phyloP scores from a whole-genome alignment of 2,797 vertebrate genomes.

The Sebastes matsubarae region DNA sequence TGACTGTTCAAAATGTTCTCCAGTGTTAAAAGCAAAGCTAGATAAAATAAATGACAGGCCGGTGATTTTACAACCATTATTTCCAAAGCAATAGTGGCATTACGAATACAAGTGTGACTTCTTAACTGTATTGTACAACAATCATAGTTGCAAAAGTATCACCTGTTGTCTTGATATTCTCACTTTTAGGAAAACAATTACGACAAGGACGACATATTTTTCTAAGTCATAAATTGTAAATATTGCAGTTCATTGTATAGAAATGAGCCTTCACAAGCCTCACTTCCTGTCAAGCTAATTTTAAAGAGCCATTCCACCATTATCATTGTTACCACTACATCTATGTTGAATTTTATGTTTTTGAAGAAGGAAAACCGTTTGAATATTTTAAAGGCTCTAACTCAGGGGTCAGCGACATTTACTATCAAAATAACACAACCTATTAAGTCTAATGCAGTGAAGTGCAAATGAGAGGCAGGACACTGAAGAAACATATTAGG shows the following conservation, averaged over 20 bases:
- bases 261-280: neutral
- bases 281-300: neutral
- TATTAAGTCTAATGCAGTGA: too few species aligned
- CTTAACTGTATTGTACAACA: neutral
- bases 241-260: neutral
- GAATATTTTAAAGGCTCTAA: neutral
- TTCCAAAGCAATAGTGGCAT: neutral
- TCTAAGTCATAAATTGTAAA: neutral
- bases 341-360: neutral
- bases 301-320: neutral
- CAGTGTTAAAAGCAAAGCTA: neutral
- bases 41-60: neutral
- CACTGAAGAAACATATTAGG: too few species aligned
- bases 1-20: neutral
- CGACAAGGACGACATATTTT: neutral
- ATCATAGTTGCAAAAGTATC: neutral
- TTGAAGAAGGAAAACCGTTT: neutral
- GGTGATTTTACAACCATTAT: neutral
- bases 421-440: too few species aligned
- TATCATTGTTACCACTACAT: neutral
- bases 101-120: neutral
- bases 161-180: neutral
- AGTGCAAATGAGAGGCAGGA: too few species aligned
- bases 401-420: too few species aligned
- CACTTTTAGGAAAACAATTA: neutral